Evolutionary conservation across 2,113 vertebrate species (phyloP), one percentile per base, ranked within the genome.

Genomic region (Anser cygnoides): DNA sequence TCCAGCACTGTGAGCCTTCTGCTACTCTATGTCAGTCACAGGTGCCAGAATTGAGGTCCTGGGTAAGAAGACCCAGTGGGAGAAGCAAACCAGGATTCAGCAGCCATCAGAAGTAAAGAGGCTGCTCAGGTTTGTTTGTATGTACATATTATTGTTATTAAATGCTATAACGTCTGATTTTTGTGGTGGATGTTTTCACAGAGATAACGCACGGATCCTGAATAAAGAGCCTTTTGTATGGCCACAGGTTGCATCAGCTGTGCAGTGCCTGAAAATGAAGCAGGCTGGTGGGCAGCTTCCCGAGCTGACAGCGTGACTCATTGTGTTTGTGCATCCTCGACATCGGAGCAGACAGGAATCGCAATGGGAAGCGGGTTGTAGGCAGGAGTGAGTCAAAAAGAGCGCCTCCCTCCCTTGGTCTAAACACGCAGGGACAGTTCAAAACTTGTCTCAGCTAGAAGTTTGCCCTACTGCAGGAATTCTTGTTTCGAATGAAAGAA

Each of bases 361-460:
- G 0, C 44, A 76, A 4, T 7, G 75, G 83, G 52, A 74, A 81
- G 80, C 41, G 25, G 86, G 21, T 8, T 7, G 89, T 73, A 59
- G 61, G 72, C 10, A 0, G 43, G 25, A 46, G 28, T 20, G 73
- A 87, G 65, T 37, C 68, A 66, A 81, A 83, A 52, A 52, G 49
- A 84, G 28, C 13, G 39, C 88, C 65, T 89, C 41, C 71, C 44
- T 77, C 41, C 90, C 41, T 41, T 11, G 15, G 26, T 84, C 55
- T n/a, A 10, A 67, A 81, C 84, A 4, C 1, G 46, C 80, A 49
- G 31, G 52, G 57, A 50, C 91, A 18, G 68, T 10, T 90, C 91
- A 35, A 37, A 92, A 96, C 94, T 75, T 96, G 94, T 43, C 91
- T 81, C 35, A 7, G 86, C 6, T 0, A 71, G 79, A 74, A 92